A percentile compares a stretch with the other conserved stretches of the same genome.
These are phyloP conservation scores for Spatula clypeata DNA, from an alignment of 2,797 vertebrate genomes.

Conservation along the genomic window DNA sequence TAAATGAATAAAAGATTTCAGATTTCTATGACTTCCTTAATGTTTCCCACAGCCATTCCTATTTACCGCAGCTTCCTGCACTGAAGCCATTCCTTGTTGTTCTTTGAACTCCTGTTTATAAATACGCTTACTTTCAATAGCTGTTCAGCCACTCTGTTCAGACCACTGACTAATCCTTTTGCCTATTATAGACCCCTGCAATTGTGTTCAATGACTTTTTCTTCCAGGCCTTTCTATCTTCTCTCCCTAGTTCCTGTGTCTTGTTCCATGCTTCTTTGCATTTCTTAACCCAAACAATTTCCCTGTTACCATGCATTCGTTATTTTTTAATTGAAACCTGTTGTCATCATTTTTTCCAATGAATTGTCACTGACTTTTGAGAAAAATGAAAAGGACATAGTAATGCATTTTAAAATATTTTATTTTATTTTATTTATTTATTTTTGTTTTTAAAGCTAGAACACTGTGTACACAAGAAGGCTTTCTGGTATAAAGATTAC, in stretches of 20 bases:
- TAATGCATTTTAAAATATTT: background rate
- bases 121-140: background rate
- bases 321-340: background rate
- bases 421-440: background rate
- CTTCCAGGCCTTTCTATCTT: background rate
- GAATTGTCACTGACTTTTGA: background rate
- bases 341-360: background rate
- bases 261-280: background rate
- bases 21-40: background rate
- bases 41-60: background rate
- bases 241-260: background rate
- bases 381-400: background rate
- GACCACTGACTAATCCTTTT: background rate
- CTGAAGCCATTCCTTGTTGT: background rate
- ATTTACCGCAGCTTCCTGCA: background rate
- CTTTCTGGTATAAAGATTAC: background rate
- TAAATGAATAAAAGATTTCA: background rate
- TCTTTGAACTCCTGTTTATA: constrained; percentile 22
- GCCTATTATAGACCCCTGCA: background rate
- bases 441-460: background rate
- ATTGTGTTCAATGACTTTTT: background rate
- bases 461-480: fast-evolving
- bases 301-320: background rate
- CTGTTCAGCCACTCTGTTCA: background rate
- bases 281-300: background rate